Percentiles rank a stretch among this genome's conserved stretches.
Conservation (phyloP, 2,888 invertebrate species). For the Andricus quercusramuli region DNA sequence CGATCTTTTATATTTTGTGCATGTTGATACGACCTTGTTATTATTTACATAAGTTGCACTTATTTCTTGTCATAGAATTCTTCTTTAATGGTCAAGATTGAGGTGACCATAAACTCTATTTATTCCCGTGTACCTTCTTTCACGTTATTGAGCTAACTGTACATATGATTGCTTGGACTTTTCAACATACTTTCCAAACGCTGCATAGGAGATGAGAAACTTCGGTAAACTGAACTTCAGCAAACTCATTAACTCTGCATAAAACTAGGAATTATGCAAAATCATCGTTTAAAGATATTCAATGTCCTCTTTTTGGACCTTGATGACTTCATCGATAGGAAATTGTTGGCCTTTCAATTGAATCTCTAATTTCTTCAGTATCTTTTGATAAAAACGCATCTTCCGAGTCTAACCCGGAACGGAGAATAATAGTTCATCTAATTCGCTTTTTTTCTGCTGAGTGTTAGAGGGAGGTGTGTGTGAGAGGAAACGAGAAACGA, state of each 20-base stretch:
- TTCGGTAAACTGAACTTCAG: neutral
- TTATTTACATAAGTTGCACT: neutral
- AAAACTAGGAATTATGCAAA: neutral
- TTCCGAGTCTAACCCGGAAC: constrained; percentile 52
- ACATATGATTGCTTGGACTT: constrained; percentile 23
- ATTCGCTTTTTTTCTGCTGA: constrained; percentile 51
- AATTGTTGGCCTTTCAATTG: neutral
- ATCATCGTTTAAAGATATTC: neutral
- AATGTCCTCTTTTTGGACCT: neutral
- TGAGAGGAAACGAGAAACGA: constrained; percentile 61
- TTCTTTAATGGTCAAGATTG: neutral
- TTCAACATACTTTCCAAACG: constrained; percentile 34
- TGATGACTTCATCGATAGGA: neutral
- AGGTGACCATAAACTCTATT: constrained; percentile 13
- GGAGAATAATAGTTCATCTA: constrained; percentile 33
- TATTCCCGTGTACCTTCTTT: neutral
- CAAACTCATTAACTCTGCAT: constrained; percentile 18
- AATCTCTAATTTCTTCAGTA: neutral
- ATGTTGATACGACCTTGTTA: neutral
- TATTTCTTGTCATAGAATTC: neutral
- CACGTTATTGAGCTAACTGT: constrained; percentile 21
- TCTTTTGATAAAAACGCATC: neutral
- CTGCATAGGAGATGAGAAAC: neutral
- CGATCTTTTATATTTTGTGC: neutral
- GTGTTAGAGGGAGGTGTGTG: constrained; percentile 50